Evolutionary conservation across 2,888 invertebrate genomes (phyloP).

Genomic region (Drosophila kokeensis): DNA sequence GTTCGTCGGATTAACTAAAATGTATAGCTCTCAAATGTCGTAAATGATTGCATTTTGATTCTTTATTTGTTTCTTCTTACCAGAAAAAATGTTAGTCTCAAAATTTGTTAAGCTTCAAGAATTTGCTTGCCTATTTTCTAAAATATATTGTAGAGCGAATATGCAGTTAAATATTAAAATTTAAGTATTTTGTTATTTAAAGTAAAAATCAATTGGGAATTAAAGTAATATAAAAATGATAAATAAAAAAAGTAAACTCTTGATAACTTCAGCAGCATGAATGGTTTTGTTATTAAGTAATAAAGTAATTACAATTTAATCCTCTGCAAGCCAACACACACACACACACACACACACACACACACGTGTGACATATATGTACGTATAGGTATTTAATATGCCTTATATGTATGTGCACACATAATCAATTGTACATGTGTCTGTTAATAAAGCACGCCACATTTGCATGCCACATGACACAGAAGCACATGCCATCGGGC

Average conservation of each 20-base stretch:
- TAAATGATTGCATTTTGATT: slow-evolving; percentile 68
- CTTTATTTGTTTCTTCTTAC: slow-evolving; percentile 13
- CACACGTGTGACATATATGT: slow-evolving; percentile 10
- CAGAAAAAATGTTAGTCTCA: not conserved
- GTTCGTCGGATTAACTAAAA: slow-evolving; percentile 58
- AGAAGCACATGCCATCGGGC: slow-evolving; percentile 10
- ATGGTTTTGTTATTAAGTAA: slow-evolving; percentile 79
- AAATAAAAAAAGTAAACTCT: slow-evolving; percentile 25
- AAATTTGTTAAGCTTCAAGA: not conserved
- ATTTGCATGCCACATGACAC: slow-evolving; percentile 47
- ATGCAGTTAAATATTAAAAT: not conserved
- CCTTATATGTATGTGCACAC: not conserved
- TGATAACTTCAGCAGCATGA: slow-evolving; percentile 76
- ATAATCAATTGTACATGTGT: slow-evolving; percentile 14
- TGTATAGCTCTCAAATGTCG: slow-evolving; percentile 64
- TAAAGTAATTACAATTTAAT: slow-evolving; percentile 80
- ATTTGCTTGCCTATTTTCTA: not conserved
- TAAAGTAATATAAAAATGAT: slow-evolving; percentile 33
- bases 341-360: slow-evolving; percentile 16
- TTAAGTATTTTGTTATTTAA: slow-evolving; percentile 33
- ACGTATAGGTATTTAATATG: slow-evolving; percentile 1
- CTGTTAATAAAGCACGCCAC: slow-evolving; percentile 38
- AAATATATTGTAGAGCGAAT: not conserved
- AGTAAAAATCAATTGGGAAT: slow-evolving; percentile 55
- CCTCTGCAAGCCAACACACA: slow-evolving; percentile 51